Evolutionary conservation across 2,797 vertebrate species (phyloP), one percentile per base, ranked within the genome.

Genomic region (Gymnopithys bicolor): DNA sequence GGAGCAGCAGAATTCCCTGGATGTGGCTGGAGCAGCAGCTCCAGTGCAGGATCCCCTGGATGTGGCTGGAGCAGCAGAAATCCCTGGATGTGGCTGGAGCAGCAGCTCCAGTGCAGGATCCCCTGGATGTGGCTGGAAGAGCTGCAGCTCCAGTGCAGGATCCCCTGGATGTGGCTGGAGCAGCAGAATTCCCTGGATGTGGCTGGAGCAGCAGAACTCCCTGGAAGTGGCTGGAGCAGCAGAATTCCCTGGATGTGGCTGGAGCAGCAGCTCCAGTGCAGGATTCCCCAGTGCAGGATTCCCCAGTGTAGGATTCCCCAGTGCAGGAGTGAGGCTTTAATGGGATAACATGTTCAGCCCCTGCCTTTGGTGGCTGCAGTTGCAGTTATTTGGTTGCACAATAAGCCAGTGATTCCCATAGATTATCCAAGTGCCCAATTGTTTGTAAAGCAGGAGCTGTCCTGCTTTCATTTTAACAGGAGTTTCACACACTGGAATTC

Each of bases 361-460:
- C 3, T 9, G 56, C 28, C 78, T 49, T 9, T 23, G 30, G n/a
- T 49, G 43, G 25, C 86, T 84, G 17, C 48, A 58, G 5, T 1
- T 6, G 0, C 3, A 77, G 30, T 45, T 8, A 1, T 1, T 27
- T 43, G 35, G 2, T 9, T 39, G 64, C 60, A 53, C 64, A 17
- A 21, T 3, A 8, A 82, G 22, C 13, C 13, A 11, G 6, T 60
- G 25, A 23, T 25, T 52, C 27, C 3, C 2, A 7, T 16, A 22
- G 59, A 22, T 18, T 51, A n/a, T 23, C 28, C 45, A 15, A 58
- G 19, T 2, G 27, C 13, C 30, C 49, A 17, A 0, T 7, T 39
- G 28, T 35, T 68, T 53, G 27, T 28, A 2, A 33, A 66, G 33
- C 30, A 13, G 2, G 30, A 51, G 7, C 79, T 89, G 69, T 30